Base-by-base conservation (phyloP, 2,888 invertebrate species). In the Dusona sp. region DNA sequence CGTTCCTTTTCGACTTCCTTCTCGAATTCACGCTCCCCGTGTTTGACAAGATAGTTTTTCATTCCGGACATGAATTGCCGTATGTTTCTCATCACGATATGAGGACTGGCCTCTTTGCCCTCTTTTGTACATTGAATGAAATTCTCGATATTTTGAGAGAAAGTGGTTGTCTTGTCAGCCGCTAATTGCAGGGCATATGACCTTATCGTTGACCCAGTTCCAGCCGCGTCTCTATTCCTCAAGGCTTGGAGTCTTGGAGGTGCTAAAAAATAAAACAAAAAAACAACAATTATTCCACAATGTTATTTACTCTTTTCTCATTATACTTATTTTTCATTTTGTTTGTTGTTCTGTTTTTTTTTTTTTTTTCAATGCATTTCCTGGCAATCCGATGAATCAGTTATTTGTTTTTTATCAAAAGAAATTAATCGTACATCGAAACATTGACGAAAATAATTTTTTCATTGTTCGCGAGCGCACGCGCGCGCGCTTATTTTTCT, bases 21-120 rank as follows among this genome's bases (percentile, higher is more conserved):
- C 92, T 98, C 98, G 93, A 99, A 98, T 90, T 98, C 98, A 87
- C 97, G 97, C 93, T 99, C 99, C 25, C 99, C 99, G 91, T 99
- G 98, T 92, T 99, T 99, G 48, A 99, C 98, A 85, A 99, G 95
- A 94, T 99, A 99, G 94, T 99, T 99, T 94, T 99, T 99, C 97
- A 99, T 99, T 81, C 99, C 99, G 22, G 98, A 99, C 98, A 99
- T 99, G 93, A 99, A 99, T 94, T 99, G 99, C 0, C 99, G 96
- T 95, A 99, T 98, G 92, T 98, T 98, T 85, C 98, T 95, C 98
- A 98, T 98, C 88, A 97, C 97, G 83, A 98, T 96, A 94, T 97
- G 97, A 0, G 98, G 98, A 91, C 97, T 97, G 42, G 96, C 97
- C 93, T 99, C 98, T 88, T 97, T 97, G 19, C 98, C 98, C 92